Percentiles rank a stretch among this genome's conserved stretches.
Evolutionary conservation across 2,797 vertebrate genomes (phyloP).

Genomic region (Caiman crocodilus): DNA sequence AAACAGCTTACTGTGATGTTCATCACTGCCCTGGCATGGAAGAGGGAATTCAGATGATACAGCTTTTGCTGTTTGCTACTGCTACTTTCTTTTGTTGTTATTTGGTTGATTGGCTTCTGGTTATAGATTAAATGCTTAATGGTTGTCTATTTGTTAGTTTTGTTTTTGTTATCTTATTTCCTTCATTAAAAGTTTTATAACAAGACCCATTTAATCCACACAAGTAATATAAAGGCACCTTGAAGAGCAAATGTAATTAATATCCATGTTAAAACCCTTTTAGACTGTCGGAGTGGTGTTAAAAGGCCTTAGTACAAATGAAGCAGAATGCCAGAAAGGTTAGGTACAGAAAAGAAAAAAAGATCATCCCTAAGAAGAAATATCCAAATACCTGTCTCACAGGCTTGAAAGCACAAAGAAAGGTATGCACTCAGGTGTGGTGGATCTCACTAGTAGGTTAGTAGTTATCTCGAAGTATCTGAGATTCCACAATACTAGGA

Average conservation of each 20-base stretch:
- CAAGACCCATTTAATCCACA: neutral
- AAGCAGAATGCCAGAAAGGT: neutral
- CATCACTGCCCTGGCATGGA: neutral
- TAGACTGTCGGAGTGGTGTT: neutral
- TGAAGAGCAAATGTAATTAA: neutral
- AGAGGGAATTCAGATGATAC: neutral
- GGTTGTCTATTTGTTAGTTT: neutral
- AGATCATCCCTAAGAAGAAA: neutral
- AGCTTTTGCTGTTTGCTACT: conserved; percentile 1
- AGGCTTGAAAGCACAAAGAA: neutral
- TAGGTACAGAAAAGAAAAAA: neutral
- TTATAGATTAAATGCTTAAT: neutral
- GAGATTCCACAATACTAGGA: neutral
- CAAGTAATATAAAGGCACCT: neutral
- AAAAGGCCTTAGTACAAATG: neutral
- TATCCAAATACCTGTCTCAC: neutral
- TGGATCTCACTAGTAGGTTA: too few relatives aligned
- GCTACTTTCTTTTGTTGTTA: neutral
- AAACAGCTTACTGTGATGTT: neutral
- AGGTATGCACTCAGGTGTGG: too few relatives aligned
- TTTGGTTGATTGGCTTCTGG: neutral
- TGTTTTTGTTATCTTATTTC: neutral
- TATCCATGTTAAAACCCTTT: neutral
- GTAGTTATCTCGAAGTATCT: too few relatives aligned
- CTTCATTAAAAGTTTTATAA: neutral